phyloP scores from a whole-genome alignment of 1,140 invertebrate species.

The Polypedilum vanderplanki region DNA sequence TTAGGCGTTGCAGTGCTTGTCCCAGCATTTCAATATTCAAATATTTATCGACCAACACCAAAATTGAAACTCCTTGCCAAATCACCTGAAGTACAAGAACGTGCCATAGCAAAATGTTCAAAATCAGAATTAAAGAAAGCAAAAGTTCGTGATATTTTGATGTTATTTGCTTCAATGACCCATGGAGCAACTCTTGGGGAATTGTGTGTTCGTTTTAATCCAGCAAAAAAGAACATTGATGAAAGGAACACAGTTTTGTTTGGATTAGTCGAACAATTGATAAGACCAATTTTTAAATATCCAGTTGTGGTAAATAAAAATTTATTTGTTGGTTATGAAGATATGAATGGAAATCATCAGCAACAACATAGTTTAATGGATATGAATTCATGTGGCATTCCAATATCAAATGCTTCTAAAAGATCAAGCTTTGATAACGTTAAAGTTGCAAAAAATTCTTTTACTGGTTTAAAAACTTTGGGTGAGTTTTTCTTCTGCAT shows the following conservation, averaged over 20 bases:
- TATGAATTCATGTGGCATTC: constrained; percentile 31
- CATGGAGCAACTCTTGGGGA: constrained; percentile 76
- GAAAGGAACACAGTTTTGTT: constrained; percentile 79
- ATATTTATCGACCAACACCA: constrained; percentile 78
- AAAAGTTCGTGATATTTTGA: constrained; percentile 65
- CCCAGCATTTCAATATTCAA: constrained; percentile 87
- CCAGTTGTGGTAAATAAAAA: constrained; percentile 30
- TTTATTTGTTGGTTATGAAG: constrained; percentile 30
- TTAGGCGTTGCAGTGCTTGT: constrained; percentile 66
- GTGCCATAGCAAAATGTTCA: constrained; percentile 65
- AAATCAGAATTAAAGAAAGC: constrained; percentile 45
- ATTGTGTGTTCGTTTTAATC: constrained; percentile 70
- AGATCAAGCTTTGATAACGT: constrained; percentile 43
- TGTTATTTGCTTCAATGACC: constrained; percentile 73
- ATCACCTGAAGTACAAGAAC: constrained; percentile 59
- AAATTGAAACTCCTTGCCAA: constrained; percentile 62
- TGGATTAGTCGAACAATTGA: constrained; percentile 74
- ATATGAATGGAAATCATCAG: background rate
- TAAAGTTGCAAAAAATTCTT: constrained; percentile 30
- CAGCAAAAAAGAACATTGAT: constrained; percentile 65
- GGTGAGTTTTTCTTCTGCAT: background rate
- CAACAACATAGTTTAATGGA: background rate
- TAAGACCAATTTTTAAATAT: constrained; percentile 56
- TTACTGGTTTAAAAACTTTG: constrained; percentile 32
- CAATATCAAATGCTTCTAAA: constrained; percentile 48